Evolutionary conservation across 2,113 vertebrate species (phyloP).

Genomic region (Entelurus aequoreus): DNA sequence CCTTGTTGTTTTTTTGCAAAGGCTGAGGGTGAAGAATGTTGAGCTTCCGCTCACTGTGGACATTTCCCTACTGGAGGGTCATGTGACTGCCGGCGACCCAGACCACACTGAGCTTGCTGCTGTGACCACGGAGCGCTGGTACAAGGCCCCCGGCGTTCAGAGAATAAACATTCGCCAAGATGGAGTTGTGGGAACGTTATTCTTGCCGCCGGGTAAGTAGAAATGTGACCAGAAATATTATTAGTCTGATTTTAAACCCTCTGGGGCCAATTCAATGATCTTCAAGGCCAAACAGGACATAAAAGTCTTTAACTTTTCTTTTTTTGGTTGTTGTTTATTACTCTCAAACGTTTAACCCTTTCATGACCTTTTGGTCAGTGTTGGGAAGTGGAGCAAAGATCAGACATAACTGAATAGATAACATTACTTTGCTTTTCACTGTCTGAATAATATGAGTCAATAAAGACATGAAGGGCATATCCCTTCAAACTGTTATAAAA

Average conservation of each 20-base stretch:
- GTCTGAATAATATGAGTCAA: too few species aligned
- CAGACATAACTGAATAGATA: too few species aligned
- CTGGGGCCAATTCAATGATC: too few species aligned
- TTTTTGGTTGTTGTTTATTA: too few species aligned
- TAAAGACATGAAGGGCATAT: too few species aligned
- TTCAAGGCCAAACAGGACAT: too few species aligned
- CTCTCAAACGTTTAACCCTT: too few species aligned
- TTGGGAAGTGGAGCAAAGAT: too few species aligned
- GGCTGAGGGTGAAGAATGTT: conserved; percentile 59
- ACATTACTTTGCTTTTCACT: too few species aligned
- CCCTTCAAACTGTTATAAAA: too few species aligned
- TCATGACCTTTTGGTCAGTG: too few species aligned
- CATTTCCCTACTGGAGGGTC: conserved; percentile 57
- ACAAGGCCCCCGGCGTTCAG: conserved; percentile 56
- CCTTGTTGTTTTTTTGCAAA: conserved; percentile 20
- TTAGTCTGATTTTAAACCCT: background rate
- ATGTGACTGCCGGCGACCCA: conserved; percentile 36
- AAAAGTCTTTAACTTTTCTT: too few species aligned
- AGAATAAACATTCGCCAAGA: conserved; percentile 52
- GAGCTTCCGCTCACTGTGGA: conserved; percentile 43
- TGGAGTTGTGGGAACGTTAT: conserved; percentile 59
- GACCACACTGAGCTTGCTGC: conserved; percentile 43
- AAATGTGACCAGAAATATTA: background rate
- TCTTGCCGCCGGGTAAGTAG: conserved; percentile 63
- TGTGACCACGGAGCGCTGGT: conserved; percentile 57